Base-by-base conservation (phyloP, 2,888 invertebrate genomes). In the Hirtodrosophila duncani region DNA sequence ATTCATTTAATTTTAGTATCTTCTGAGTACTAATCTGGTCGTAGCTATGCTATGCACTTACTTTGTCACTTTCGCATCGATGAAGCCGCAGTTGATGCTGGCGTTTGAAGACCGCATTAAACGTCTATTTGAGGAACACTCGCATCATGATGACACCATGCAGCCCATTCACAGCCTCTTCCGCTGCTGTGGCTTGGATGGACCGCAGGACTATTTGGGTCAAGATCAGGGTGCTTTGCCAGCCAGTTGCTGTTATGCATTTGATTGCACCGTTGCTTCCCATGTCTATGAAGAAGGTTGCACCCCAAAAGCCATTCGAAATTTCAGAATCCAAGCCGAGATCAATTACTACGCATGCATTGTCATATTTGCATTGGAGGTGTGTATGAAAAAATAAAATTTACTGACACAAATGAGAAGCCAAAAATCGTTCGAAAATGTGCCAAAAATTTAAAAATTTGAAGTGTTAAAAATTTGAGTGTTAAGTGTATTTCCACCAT, bases 211-310 rank as follows among this genome's bases (percentile, higher is more conserved):
- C 33, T 84, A 83, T 46, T 41, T 81, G 8, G 38, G 41, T 3
- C 61, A 71, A 26, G 67, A 60, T 37, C 49, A 64, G 0, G 68
- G 68, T 3, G 67, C 65, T n/a, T 44, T 84, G 58, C 83, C 84
- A 10, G 59, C 62, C 21, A 84, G 84, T 43, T 84, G 83, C 45
- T 84, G 83, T 38, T 53, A 64, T 14, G 45, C 50, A 14, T 63
- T 66, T 2, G 82, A 84, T 37, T 84, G 83, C 50, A 55, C 68
- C 11, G 48, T 58, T n/a, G 55, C 66, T 27, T 36, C 57, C 5
- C 67, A 83, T 42, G 64, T 83, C 23, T 79, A 60, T 39, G 39
- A 72, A 11, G 70, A 74, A 29, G 84, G 83, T 16, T 84, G 83
- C 44, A 37, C 63, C 13, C 38, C 34, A 7, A 78, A 79, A 38